Evolutionary conservation across 2,797 vertebrate genomes (phyloP), one percentile per base, ranked within the genome.

Genomic region (Acanthiza pusilla): DNA sequence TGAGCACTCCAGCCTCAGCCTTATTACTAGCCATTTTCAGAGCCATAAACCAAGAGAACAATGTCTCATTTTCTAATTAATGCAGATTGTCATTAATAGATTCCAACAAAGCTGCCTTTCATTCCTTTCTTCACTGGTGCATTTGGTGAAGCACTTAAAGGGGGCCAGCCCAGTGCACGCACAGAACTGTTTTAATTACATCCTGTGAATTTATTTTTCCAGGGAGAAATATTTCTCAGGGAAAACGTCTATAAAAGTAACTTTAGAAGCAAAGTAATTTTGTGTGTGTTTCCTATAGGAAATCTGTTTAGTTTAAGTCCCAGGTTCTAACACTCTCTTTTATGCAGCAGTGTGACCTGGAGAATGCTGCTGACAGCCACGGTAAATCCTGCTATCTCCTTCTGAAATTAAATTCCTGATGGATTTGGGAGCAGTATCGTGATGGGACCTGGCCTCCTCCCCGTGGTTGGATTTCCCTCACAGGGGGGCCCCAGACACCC

Each of bases 151-250:
- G 95, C 96, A 96, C 94, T 97, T 97, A 97, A 53, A 92, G 82
- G 72, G 43, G 80, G 84, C 88, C 93, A 81, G 63, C 96, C 95
- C 97, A 91, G 94, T 71, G 83, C 71, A 92, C 47, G 36, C 96
- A 92, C 73, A 93, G 48, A 94, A 91, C 85, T 81, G 94, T 70
- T 97, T 97, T 97, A 96, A 97, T 97, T 96, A 96, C 97, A 97
- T 97, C 97, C 97, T 97, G 96, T 83, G 95, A 96, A 95, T 94
- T 97, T 96, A 96, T 93, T 98, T 97, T 97, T 97, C 97, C 97
- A 95, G 96, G 74, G 97, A 97, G 96, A 96, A 97, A 93, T 94
- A 95, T 95, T 97, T 98, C 93, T 96, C 60, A 7, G 91, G 95
- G 96, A 96, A 87, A 97, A 96, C 10, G 81, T 92, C 96, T 91